A percentile compares a stretch with the other conserved stretches of the same genome.
Evolutionary conservation across 2,888 invertebrate species (phyloP).

Genomic region (Didymodactylos carnosus): DNA sequence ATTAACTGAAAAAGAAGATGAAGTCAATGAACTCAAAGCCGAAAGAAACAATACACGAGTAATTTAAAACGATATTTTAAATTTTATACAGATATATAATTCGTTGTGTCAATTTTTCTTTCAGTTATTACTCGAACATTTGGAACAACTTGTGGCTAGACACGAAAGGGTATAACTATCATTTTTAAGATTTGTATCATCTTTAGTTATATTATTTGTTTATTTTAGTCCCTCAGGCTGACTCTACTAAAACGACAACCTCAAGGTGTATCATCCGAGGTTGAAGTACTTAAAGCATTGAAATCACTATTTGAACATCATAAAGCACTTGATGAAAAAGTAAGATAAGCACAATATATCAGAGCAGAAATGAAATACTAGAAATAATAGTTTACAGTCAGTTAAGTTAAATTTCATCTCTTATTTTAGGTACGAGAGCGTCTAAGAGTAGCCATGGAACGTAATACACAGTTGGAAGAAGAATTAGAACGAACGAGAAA

Average conservation of each 20-base stretch:
- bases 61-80: too few species aligned
- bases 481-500: constrained; percentile 52
- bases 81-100: too few species aligned
- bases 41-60: constrained; percentile 96
- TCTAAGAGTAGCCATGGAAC: constrained; percentile 78
- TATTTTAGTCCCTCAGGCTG: too few species aligned
- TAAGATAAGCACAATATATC: too few species aligned
- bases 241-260: constrained; percentile 96
- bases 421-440: constrained; percentile 69
- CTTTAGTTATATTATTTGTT: too few species aligned
- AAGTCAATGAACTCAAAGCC: constrained; percentile 92
- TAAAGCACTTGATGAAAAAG: constrained; percentile 95
- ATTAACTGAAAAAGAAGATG: constrained; percentile 84
- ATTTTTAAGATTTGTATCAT: too few species aligned
- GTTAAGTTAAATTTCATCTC: too few species aligned
- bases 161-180: constrained; percentile 95
- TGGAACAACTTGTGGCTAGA: constrained; percentile 92
- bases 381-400: too few species aligned
- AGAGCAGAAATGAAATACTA: too few species aligned
- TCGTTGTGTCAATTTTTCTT: too few species aligned
- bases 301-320: constrained; percentile 99
- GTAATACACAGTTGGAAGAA: constrained; percentile 82
- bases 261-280: constrained; percentile 82
- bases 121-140: constrained; percentile 82
- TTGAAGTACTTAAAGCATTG: constrained; percentile 94